Conservation (phyloP, 2,113 vertebrate genomes). For the Nothocercus julius region DNA sequence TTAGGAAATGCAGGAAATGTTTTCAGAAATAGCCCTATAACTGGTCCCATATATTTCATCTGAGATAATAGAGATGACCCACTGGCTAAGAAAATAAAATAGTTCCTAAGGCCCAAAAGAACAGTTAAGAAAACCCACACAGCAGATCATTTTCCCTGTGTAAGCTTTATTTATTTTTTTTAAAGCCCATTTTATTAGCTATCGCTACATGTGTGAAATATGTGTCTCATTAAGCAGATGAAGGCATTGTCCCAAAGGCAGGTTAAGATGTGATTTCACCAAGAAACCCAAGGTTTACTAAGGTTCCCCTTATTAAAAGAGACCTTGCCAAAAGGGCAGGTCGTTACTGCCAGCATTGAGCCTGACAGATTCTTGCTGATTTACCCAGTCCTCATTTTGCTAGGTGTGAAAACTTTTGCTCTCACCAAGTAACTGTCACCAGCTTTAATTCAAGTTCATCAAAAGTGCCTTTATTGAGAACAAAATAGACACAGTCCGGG, state of each 20-base stretch:
- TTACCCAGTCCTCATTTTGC: neutral
- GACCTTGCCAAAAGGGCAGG: neutral
- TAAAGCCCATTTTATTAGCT: neutral
- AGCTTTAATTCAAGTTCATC: constrained; percentile 34
- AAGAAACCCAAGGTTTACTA: neutral
- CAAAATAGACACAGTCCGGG: neutral
- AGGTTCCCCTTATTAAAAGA: neutral
- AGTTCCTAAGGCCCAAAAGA: neutral
- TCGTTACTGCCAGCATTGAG: neutral
- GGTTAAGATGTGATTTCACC: neutral
- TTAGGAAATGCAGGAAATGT: neutral
- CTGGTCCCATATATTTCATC: neutral
- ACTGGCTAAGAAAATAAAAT: neutral
- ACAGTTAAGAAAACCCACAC: neutral
- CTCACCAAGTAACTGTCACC: neutral
- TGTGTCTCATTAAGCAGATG: neutral
- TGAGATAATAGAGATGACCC: neutral
- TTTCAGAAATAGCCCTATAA: neutral
- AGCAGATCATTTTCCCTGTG: neutral
- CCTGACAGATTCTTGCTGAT: neutral
- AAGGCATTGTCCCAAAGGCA: neutral
- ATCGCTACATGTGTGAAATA: neutral
- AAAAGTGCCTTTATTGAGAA: neutral
- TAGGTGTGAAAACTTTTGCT: neutral
- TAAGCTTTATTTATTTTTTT: neutral